Evolutionary conservation across 2,797 vertebrate species (phyloP).

Genomic region (Periparus ater): DNA sequence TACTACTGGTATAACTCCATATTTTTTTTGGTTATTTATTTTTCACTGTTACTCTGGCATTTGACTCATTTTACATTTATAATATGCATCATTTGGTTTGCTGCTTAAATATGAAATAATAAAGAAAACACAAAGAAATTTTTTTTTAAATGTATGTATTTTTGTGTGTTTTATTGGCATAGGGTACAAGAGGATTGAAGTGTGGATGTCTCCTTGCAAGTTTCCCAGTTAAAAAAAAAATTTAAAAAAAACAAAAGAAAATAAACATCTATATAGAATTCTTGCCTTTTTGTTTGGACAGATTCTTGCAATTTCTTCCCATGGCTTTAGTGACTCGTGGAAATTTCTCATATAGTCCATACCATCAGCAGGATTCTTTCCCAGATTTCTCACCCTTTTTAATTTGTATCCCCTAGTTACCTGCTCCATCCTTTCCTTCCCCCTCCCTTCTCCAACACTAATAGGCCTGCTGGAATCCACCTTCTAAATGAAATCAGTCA

Average conservation of each 20-base stretch:
- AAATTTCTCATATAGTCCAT: conserved; percentile 82
- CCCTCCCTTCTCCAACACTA: conserved; percentile 62
- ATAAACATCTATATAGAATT: background rate
- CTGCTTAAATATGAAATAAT: background rate
- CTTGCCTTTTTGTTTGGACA: conserved; percentile 77
- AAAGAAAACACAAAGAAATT: background rate
- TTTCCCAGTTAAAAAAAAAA: background rate
- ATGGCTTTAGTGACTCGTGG: conserved; percentile 76
- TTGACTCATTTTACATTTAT: background rate
- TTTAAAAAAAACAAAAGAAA: background rate
- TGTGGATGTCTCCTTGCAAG: background rate
- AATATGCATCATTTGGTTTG: background rate
- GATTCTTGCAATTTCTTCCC: conserved; percentile 83
- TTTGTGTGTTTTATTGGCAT: background rate
- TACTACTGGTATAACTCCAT: background rate
- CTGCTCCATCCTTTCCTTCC: conserved; percentile 79
- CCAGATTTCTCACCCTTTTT: conserved; percentile 86
- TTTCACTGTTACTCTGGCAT: background rate
- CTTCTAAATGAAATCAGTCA: conserved; percentile 70
- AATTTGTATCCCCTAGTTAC: conserved; percentile 89
- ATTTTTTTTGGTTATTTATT: background rate
- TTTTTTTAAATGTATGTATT: background rate
- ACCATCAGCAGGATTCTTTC: conserved; percentile 80
- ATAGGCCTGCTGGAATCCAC: conserved; percentile 63
- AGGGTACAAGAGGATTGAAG: background rate